phyloP scores from a whole-genome alignment of 2,113 vertebrate genomes.

The Anser cygnoides region DNA sequence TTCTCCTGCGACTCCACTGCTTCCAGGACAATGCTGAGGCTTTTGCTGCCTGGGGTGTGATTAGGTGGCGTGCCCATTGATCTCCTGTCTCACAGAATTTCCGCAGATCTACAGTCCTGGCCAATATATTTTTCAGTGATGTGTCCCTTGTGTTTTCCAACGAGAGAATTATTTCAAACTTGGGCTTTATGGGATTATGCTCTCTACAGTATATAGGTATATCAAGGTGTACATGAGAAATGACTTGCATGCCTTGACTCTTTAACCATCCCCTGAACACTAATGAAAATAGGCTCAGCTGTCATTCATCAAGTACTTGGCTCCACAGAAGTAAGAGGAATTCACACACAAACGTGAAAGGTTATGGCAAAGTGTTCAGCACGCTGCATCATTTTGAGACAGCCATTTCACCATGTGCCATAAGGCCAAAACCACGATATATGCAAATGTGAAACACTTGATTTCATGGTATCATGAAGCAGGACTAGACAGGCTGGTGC shows the following conservation, averaged over 20 bases:
- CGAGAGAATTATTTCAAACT: background rate
- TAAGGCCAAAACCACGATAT: background rate
- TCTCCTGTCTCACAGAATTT: background rate
- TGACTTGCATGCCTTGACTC: background rate
- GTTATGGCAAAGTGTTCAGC: background rate
- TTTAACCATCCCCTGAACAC: background rate
- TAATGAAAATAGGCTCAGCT: background rate
- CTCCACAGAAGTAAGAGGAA: background rate
- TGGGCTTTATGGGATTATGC: background rate
- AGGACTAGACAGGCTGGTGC: background rate
- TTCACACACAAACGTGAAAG: background rate
- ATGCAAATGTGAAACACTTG: background rate
- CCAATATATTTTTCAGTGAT: slow-evolving; percentile 8
- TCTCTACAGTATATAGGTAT: background rate
- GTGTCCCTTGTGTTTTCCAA: background rate
- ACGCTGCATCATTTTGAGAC: background rate
- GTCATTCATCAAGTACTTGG: background rate
- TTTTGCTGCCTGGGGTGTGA: background rate
- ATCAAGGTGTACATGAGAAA: background rate
- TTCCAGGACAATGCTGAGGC: background rate
- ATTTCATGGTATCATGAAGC: background rate
- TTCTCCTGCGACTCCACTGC: background rate
- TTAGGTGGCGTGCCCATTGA: background rate
- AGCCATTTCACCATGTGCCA: background rate
- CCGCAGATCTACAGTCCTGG: background rate